Evolutionary conservation across 2,888 invertebrate species (phyloP), one percentile per base, ranked within the genome.

Genomic region (Cotesia congregata): DNA sequence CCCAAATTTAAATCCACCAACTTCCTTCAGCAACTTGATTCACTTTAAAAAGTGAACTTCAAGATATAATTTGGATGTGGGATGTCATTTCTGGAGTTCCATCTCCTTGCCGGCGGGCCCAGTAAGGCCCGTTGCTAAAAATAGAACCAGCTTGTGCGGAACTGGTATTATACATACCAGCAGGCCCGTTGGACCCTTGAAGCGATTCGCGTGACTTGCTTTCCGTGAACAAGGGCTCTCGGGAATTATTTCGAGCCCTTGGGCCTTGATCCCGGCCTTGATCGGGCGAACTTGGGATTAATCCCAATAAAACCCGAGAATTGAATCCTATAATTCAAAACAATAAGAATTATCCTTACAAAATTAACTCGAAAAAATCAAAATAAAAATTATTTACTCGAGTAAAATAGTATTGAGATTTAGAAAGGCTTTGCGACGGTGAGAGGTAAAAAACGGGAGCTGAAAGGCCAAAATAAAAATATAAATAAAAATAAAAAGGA

Each of bases 101-200:
- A 76, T 68, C 67, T 67, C 67, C 41, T 15, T 67, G 38, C 59
- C 30, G 60, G 67, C 74, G 67, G 67, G 20, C 15, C 20, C 60
- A 30, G 30, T 30, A 30, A 30, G 30, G 40, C 68, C 6, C 50
- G 7, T 50, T 50, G 74, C 74, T 77, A 74, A 77, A 77, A 74
- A 77, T 77, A 77, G 71, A 71, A 70, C 68, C 15, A 20, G 67
- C 61, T 20, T 94, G 30, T 94, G 93, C 94, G 93, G 92, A 94
- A 94, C 91, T 91, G 94, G 50, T 50, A 50, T 50, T 50, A 50
- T 50, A 50, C 50, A 50, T 50, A 50, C 50, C 50, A 50, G 2
- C 50, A 12, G 92, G 93, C 93, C 94, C 94, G 91, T 94, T 94
- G 92, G 92, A 92, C 91, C 92, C 93, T 90, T 92, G 90, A 38